Percentiles rank a stretch among this genome's conserved stretches.
Conservation (phyloP, 2,113 vertebrate genomes). For the Trochalopteron elliotii region DNA sequence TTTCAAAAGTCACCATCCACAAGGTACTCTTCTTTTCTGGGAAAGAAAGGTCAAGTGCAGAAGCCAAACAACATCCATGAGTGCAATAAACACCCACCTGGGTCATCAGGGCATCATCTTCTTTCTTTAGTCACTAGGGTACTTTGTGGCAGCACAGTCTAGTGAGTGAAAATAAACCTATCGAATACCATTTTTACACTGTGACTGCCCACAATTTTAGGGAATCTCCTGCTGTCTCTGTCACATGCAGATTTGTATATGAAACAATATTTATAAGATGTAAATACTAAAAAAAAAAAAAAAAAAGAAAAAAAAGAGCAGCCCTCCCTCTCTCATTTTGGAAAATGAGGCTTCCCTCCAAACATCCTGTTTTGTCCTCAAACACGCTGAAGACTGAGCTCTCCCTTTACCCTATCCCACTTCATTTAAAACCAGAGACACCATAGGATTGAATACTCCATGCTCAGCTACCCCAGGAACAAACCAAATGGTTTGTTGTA, state of each 20-base stretch:
- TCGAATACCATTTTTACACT: fast-evolving
- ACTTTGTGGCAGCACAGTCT: neutral
- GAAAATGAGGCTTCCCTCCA: neutral
- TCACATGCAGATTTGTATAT: neutral
- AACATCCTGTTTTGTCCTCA: neutral
- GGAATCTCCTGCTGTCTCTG: neutral
- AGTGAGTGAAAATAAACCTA: neutral
- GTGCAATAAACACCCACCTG: neutral
- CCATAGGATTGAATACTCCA: fast-evolving
- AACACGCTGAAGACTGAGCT: neutral
- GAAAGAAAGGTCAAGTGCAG: neutral
- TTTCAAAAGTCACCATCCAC: neutral
- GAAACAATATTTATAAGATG: neutral
- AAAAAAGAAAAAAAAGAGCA: neutral
- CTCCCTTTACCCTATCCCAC: neutral
- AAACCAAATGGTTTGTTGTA: neutral
- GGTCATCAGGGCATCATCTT: neutral
- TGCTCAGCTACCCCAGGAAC: neutral
- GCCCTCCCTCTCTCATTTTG: neutral
- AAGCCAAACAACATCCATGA: neutral
- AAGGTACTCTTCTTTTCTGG: neutral
- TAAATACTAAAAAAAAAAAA: neutral
- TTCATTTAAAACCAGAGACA: neutral
- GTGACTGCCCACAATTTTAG: neutral
- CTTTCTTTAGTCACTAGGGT: neutral